Percentiles rank a stretch among this genome's conserved stretches.
These are phyloP conservation scores for Taenioides sp. DNA, from an alignment of 2,797 vertebrate species.

Conservation along the genomic window DNA sequence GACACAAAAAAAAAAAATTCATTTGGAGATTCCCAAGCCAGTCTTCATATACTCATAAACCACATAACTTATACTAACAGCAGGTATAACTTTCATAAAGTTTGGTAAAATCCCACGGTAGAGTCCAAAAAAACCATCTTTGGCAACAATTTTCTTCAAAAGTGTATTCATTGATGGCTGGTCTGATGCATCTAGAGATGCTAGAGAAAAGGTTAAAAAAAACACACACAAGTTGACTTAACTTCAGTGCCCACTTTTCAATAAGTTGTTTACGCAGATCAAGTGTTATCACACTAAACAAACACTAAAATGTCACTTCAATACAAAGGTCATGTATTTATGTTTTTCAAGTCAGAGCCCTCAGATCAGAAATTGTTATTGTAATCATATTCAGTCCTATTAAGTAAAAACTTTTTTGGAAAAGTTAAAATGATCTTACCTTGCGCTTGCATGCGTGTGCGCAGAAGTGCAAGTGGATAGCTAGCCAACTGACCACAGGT, in stretches of 20 bases:
- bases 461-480: conserved; percentile 92
- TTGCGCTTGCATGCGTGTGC: conserved; percentile 98
- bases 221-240: background rate
- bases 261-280: background rate
- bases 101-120: conserved; percentile 96
- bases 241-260: background rate
- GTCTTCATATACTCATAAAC: conserved; percentile 97
- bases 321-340: too few species aligned
- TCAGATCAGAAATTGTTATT: background rate
- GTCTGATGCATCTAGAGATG: conserved; percentile 84
- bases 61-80: conserved; percentile 99
- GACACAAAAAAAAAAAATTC: conserved; percentile 17
- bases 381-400: background rate
- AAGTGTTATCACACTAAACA: background rate
- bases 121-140: conserved; percentile 90
- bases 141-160: conserved; percentile 84
- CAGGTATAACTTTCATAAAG: conserved; percentile 98
- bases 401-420: background rate
- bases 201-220: conserved; percentile 62
- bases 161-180: conserved; percentile 88
- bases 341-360: too few species aligned
- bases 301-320: background rate
- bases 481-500: conserved; percentile 96
- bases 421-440: conserved; percentile 71
- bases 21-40: conserved; percentile 85